Evolutionary conservation across 2,888 invertebrate species (phyloP).

Genomic region (Drosophila prolongata): DNA sequence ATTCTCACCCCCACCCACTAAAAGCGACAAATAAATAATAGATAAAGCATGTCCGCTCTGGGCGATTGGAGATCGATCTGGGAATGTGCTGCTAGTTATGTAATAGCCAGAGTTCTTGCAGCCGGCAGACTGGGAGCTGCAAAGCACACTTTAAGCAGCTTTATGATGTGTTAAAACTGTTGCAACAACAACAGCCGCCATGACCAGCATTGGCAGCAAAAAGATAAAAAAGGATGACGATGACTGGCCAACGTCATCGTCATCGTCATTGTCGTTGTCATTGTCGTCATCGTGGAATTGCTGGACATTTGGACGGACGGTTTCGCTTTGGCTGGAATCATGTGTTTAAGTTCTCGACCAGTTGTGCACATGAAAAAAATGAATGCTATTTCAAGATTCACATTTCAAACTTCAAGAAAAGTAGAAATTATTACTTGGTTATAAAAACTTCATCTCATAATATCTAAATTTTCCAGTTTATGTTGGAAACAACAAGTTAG

Average conservation of each 20-base stretch:
- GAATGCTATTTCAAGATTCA: too few species aligned
- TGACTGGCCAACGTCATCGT: slow-evolving; percentile 50
- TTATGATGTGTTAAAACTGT: slow-evolving; percentile 79
- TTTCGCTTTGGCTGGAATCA: slow-evolving; percentile 56
- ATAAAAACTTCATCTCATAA: too few species aligned
- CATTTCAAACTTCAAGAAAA: too few species aligned
- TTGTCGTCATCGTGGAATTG: slow-evolving; percentile 49
- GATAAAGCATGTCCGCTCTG: slow-evolving; percentile 5
- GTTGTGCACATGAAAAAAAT: slow-evolving; percentile 6
- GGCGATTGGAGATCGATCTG: not conserved
- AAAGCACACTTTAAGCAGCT: slow-evolving; percentile 71
- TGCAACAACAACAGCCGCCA: slow-evolving; percentile 54
- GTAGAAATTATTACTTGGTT: too few species aligned
- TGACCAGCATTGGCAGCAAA: slow-evolving; percentile 31
- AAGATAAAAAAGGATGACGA: slow-evolving; percentile 36
- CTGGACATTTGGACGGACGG: slow-evolving; percentile 11
- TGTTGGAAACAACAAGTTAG: too few species aligned
- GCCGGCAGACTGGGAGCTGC: slow-evolving; percentile 2
- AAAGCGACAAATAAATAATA: slow-evolving; percentile 25
- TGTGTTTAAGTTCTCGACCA: slow-evolving; percentile 38
- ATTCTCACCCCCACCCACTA: not conserved
- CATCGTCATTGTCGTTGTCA: slow-evolving; percentile 47
- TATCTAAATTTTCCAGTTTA: too few species aligned
- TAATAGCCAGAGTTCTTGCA: slow-evolving; percentile 30
- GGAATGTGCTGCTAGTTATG: slow-evolving; percentile 40